phyloP scores from a whole-genome alignment of 2,797 vertebrate species.

The Euthynnus affinis region DNA sequence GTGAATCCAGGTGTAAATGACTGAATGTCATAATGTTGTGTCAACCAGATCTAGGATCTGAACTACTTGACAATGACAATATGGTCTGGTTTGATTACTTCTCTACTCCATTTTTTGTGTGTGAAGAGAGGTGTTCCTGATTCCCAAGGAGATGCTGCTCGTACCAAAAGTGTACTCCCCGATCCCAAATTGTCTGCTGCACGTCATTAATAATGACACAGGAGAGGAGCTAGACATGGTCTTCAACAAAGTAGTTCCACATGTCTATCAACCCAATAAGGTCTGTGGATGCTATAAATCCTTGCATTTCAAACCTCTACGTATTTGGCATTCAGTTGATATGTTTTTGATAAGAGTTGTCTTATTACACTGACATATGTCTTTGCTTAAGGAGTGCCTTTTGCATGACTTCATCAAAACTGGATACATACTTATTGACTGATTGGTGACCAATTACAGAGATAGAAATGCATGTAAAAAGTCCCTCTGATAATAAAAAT shows the following conservation, averaged over 20 bases:
- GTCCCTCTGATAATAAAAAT: neutral
- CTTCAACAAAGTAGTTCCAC: conserved; percentile 85
- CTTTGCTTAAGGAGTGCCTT: neutral
- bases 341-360: neutral
- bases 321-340: neutral
- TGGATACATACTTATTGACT: neutral
- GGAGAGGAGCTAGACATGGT: conserved; percentile 87
- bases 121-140: conserved; percentile 90
- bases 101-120: conserved; percentile 13
- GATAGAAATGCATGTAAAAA: neutral
- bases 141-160: conserved; percentile 89
- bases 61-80: neutral
- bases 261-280: conserved; percentile 90
- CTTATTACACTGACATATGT: neutral
- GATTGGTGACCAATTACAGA: neutral
- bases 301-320: neutral
- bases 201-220: conserved; percentile 93
- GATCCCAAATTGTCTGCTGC: conserved; percentile 85
- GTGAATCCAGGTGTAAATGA: conserved; percentile 12
- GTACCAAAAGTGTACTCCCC: conserved; percentile 87
- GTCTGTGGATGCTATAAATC: conserved; percentile 70
- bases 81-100: neutral
- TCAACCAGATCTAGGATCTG: neutral
- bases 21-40: neutral
- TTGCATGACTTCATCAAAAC: conserved; percentile 1